Evolutionary conservation across 2,797 vertebrate species (phyloP).

Genomic region (Pipistrellus pygmaeus): DNA sequence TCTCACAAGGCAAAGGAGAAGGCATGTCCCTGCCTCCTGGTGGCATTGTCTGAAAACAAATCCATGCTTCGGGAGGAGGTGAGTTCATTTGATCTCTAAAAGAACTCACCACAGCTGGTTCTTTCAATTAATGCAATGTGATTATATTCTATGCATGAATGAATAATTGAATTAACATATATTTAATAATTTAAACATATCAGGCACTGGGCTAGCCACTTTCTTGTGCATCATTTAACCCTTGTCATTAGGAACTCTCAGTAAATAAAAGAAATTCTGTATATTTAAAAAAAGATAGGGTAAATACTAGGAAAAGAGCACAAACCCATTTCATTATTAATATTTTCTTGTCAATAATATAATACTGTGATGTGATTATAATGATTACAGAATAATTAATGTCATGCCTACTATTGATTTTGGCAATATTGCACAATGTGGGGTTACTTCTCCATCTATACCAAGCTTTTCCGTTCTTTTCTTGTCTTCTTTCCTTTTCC

Average conservation of each 20-base stretch:
- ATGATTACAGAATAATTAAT: not conserved
- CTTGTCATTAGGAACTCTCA: not conserved
- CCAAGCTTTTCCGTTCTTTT: not conserved
- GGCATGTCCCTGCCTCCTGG: not conserved
- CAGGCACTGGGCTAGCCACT: not conserved
- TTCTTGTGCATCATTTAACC: constrained; percentile 25
- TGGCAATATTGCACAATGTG: not conserved
- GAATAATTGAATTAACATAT: constrained; percentile 46
- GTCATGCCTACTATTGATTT: not conserved
- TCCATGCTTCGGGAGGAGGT: not conserved
- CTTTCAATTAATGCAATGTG: constrained; percentile 64
- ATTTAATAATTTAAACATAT: constrained; percentile 35
- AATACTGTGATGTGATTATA: not conserved
- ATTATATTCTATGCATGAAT: constrained; percentile 60
- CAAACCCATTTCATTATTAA: not conserved
- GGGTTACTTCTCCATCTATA: not conserved
- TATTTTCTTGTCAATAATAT: not conserved
- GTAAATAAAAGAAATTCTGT: not conserved
- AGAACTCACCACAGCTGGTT: constrained; percentile 5
- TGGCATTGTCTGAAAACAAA: constrained; percentile 53
- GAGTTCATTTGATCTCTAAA: constrained; percentile 51
- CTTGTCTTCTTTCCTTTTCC: not conserved
- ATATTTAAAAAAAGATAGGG: constrained; percentile 25
- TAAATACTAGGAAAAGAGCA: not conserved
- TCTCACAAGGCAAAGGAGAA: constrained; percentile 28